Conservation (phyloP, 2,797 vertebrate species). For the Coluber constrictor region DNA sequence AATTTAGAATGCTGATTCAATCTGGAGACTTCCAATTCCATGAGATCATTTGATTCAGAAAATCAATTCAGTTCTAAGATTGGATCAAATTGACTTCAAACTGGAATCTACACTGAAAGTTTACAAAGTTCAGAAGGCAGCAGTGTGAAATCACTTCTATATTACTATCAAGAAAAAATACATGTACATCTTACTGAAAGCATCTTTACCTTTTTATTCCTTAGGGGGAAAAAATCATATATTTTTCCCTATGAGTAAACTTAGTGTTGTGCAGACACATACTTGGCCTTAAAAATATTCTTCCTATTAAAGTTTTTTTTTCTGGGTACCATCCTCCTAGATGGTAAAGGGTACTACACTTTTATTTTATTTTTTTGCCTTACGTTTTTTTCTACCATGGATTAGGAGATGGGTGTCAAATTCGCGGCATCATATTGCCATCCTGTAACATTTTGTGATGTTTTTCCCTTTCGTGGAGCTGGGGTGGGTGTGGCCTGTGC, state of each 20-base stretch:
- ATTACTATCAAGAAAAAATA: background rate
- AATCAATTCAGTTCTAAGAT: background rate
- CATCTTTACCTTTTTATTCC: background rate
- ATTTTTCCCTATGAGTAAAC: background rate
- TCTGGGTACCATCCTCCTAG: background rate
- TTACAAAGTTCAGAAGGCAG: background rate
- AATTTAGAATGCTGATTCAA: background rate
- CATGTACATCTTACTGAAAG: background rate
- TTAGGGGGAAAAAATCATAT: background rate
- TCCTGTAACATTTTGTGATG: no score
- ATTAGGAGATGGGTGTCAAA: background rate
- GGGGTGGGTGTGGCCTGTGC: no score
- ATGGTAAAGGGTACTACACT: background rate
- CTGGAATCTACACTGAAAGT: background rate
- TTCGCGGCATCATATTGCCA: fast-evolving
- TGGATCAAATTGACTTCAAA: background rate
- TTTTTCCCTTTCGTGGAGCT: no score
- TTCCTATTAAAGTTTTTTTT: background rate
- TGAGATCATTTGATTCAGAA: background rate
- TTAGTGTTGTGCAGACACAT: background rate
- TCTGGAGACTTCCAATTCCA: background rate
- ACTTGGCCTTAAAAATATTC: background rate
- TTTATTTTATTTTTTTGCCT: background rate
- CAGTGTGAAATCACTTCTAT: background rate
- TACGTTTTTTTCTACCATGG: background rate